Evolutionary conservation across 1,140 invertebrate species (phyloP).

Genomic region (Drosophila bifasciata): DNA sequence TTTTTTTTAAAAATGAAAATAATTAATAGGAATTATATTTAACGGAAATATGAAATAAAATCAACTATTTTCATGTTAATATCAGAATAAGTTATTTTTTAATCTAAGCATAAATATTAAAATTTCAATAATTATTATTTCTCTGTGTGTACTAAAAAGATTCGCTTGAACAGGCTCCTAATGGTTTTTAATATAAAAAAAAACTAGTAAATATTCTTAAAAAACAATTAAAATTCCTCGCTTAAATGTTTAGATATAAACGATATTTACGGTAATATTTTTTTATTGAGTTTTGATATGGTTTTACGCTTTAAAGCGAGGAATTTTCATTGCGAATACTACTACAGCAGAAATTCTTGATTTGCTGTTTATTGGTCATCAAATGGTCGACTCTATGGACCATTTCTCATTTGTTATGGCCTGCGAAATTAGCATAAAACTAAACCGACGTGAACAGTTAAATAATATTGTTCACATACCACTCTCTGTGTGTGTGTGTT

Average conservation of each 20-base stretch:
- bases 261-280: background rate
- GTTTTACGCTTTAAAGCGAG: background rate
- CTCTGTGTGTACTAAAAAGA: too few relatives aligned
- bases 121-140: too few relatives aligned
- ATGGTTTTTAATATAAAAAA: conserved; percentile 3
- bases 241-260: conserved; percentile 2
- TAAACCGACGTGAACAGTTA: conserved; percentile 71
- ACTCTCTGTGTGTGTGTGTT: conserved; percentile 27
- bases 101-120: too few relatives aligned
- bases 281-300: conserved; percentile 1
- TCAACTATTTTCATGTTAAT: too few relatives aligned
- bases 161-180: too few relatives aligned
- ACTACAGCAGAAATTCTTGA: conserved; percentile 27
- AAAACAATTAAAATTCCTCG: conserved; percentile 12
- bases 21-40: too few relatives aligned
- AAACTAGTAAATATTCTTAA: background rate
- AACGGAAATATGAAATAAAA: too few relatives aligned
- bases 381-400: conserved; percentile 27
- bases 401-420: conserved; percentile 43
- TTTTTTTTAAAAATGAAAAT: too few relatives aligned
- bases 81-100: too few relatives aligned
- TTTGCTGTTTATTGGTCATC: conserved; percentile 44
- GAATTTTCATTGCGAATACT: conserved; percentile 1
- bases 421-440: conserved; percentile 70
- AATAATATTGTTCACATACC: conserved; percentile 67